Evolutionary conservation across 2,888 invertebrate species (phyloP).

Genomic region (Marasmarcha lunaedactyla): DNA sequence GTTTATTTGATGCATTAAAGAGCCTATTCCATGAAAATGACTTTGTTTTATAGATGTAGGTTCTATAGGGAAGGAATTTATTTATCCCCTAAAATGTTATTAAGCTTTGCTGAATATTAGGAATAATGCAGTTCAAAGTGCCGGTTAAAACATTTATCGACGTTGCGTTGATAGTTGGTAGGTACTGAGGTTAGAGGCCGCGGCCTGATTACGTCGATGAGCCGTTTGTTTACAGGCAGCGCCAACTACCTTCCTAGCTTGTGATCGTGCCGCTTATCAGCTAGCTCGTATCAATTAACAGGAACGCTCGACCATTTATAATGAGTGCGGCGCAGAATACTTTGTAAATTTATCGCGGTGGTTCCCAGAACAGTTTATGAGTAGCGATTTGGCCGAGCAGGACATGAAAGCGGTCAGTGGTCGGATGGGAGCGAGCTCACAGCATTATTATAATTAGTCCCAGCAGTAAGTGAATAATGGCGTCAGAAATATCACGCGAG

Average conservation of each 20-base stretch:
- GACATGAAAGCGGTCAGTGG: conserved; percentile 37
- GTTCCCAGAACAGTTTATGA: conserved; percentile 7
- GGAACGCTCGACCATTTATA: neutral
- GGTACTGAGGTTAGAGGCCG: too few species aligned
- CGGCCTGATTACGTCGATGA: too few species aligned
- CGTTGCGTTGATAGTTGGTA: too few species aligned
- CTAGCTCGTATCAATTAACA: neutral
- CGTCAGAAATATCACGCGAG: conserved; percentile 61
- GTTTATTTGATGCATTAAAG: too few species aligned
- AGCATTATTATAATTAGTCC: conserved; percentile 64
- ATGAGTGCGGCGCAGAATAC: neutral
- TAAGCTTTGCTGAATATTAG: too few species aligned
- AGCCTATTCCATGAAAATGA: too few species aligned
- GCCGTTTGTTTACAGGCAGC: neutral
- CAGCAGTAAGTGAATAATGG: conserved; percentile 62
- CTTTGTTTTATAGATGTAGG: too few species aligned
- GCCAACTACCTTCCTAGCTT: neutral
- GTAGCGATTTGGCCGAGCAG: conserved; percentile 8
- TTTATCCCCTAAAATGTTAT: too few species aligned
- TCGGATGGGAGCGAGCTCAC: conserved; percentile 41
- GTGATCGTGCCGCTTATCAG: neutral
- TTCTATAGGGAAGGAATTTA: too few species aligned
- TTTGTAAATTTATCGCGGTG: conserved; percentile 12
- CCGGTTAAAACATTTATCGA: too few species aligned
- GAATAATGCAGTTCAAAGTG: too few species aligned